Evolutionary conservation across 2,888 invertebrate genomes (phyloP).

Genomic region (Brachynemurus nebulosus): DNA sequence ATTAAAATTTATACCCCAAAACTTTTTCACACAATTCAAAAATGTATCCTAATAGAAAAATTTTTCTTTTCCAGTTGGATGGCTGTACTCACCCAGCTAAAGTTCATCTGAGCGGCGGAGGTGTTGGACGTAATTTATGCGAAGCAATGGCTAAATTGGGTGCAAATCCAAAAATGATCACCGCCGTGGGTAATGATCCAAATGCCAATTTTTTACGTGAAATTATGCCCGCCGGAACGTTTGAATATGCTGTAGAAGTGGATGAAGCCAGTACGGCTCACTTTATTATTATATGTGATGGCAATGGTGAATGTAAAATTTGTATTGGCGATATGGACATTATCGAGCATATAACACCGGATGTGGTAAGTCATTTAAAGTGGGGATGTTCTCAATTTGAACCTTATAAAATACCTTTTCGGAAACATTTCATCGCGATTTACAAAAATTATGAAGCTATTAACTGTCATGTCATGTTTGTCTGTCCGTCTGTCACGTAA

Average conservation of each 20-base stretch:
- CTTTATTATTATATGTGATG: conserved; percentile 62
- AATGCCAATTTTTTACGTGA: conserved; percentile 31
- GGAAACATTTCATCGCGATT: too few species aligned
- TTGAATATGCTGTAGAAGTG: conserved; percentile 24
- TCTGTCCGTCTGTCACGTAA: too few species aligned
- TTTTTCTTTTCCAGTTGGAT: conserved; percentile 48
- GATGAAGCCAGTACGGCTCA: conserved; percentile 45
- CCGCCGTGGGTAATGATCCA: conserved; percentile 63
- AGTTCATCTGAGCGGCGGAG: conserved; percentile 59
- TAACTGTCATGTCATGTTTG: too few species aligned
- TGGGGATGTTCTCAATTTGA: too few species aligned
- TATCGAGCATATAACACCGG: conserved; percentile 51
- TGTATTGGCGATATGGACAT: conserved; percentile 77
- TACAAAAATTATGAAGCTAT: too few species aligned
- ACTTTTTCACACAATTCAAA: too few species aligned
- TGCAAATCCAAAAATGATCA: conserved; percentile 48
- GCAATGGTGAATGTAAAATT: conserved; percentile 60
- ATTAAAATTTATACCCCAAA: too few species aligned
- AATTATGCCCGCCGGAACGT: conserved; percentile 28
- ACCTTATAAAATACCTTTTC: too few species aligned
- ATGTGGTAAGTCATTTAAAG: conserved; percentile 40
- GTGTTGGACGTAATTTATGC: conserved; percentile 86
- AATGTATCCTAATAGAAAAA: too few species aligned
- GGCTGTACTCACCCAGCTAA: conserved; percentile 62
- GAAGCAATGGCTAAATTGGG: conserved; percentile 69